A percentile compares a stretch with the other conserved stretches of the same genome.
Evolutionary conservation across 92 coral and sea anemone genomes (phyloP).

Genomic region (Montipora capitata): DNA sequence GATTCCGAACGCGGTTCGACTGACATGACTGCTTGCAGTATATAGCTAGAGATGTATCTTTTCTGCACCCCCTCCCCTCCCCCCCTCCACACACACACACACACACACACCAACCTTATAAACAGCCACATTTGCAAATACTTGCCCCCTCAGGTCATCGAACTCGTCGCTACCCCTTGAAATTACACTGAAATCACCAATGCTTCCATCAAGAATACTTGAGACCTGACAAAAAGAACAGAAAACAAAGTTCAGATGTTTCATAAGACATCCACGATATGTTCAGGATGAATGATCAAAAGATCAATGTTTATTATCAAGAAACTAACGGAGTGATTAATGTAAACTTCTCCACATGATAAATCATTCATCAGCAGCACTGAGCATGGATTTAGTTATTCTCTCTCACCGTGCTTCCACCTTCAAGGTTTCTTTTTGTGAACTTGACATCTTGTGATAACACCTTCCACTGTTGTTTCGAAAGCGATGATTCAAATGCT

Average conservation of each 20-base stretch:
- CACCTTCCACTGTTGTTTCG: slow-evolving; percentile 82
- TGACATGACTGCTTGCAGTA: no score
- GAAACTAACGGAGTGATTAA: no score
- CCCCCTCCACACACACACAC: not conserved
- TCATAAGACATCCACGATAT: no score
- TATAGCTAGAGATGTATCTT: no score
- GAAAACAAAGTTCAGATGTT: not conserved
- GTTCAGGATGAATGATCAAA: no score
- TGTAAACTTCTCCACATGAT: no score
- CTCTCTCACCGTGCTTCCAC: slow-evolving; percentile 63
- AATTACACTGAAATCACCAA: slow-evolving; percentile 54
- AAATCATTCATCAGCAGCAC: no score
- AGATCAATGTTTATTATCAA: no score
- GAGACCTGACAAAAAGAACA: slow-evolving; percentile 27
- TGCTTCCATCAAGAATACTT: slow-evolving; percentile 23
- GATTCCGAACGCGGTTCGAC: no score
- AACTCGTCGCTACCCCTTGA: slow-evolving; percentile 34
- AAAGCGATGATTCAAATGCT: slow-evolving; percentile 79
- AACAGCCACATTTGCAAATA: slow-evolving; percentile 80
- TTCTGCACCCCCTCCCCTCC: no score
- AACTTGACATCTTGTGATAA: slow-evolving; percentile 74
- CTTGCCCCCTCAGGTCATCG: slow-evolving; percentile 73
- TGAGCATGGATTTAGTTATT: no score
- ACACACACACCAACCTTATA: slow-evolving; percentile 64
- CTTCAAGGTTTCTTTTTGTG: slow-evolving; percentile 61